phyloP scores from a whole-genome alignment of 2,113 vertebrate species.

The Bos javanicus region DNA sequence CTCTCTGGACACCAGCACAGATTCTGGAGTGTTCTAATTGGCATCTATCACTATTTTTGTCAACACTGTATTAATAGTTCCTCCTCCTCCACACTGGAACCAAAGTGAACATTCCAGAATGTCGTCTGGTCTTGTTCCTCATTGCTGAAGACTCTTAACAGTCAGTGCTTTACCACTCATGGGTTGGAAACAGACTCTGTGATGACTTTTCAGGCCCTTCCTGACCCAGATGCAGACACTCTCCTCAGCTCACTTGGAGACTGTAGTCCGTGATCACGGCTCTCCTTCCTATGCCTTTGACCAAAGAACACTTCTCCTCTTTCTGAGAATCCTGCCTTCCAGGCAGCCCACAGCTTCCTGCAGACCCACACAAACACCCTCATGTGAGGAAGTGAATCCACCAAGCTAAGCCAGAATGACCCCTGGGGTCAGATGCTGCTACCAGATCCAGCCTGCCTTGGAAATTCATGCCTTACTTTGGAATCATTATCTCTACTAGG shows the following conservation, averaged over 20 bases:
- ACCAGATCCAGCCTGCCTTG: not conserved
- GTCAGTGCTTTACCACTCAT: not conserved
- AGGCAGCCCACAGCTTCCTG: not conserved
- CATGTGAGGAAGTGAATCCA: not conserved
- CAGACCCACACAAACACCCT: not conserved
- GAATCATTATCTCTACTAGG: not conserved
- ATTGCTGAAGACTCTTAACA: not conserved
- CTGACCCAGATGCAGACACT: not conserved
- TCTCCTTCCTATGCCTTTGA: not conserved
- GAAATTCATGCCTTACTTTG: not conserved
- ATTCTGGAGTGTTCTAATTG: not conserved
- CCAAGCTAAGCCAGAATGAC: not conserved
- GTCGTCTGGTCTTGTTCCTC: not conserved
- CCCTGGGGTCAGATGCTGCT: not conserved
- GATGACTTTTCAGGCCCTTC: not conserved
- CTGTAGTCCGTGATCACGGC: not conserved
- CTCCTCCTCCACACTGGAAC: not conserved
- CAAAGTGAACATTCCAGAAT: not conserved
- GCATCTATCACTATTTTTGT: not conserved
- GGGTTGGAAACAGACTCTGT: not conserved
- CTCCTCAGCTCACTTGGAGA: not conserved
- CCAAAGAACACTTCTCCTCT: not conserved
- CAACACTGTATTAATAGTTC: not conserved
- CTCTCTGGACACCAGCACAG: not conserved
- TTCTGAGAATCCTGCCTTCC: not conserved